These are phyloP conservation scores for Propithecus perrieri DNA, from an alignment of 2,797 vertebrate species.

Conservation along the genomic window DNA sequence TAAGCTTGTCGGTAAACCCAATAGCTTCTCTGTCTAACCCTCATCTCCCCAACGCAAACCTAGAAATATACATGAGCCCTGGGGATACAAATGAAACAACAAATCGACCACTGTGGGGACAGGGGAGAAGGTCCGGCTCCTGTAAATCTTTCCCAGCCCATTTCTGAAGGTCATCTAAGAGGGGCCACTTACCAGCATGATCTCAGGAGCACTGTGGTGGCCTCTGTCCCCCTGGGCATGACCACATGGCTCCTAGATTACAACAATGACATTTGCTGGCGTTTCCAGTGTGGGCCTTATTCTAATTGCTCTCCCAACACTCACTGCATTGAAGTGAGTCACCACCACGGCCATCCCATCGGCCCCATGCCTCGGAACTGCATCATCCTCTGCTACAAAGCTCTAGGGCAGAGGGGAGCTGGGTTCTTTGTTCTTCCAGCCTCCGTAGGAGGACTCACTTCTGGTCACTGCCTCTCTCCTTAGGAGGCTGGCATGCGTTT, in stretches of 20 bases:
- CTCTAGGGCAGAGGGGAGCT: neutral
- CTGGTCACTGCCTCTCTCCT: neutral
- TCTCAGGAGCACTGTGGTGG: neutral
- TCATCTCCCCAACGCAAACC: constrained; percentile 1
- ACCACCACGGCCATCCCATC: neutral
- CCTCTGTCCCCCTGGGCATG: neutral
- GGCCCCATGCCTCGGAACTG: accelerated
- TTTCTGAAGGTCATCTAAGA: neutral
- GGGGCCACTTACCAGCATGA: neutral
- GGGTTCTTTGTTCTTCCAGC: neutral
- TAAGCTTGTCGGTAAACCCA: neutral
- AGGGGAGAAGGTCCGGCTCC: neutral
- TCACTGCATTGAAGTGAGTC: neutral
- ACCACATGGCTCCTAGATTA: neutral
- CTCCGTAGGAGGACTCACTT: neutral
- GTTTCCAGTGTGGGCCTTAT: neutral
- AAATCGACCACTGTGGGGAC: neutral
- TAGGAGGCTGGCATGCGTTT: neutral
- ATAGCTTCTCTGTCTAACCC: neutral
- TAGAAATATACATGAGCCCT: neutral
- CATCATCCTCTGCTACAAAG: neutral
- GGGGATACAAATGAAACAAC: neutral
- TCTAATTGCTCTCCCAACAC: neutral
- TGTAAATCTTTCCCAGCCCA: neutral
- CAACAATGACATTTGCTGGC: neutral